These are phyloP conservation scores for Florisuga fusca DNA, from an alignment of 2,797 vertebrate genomes.

Conservation along the genomic window DNA sequence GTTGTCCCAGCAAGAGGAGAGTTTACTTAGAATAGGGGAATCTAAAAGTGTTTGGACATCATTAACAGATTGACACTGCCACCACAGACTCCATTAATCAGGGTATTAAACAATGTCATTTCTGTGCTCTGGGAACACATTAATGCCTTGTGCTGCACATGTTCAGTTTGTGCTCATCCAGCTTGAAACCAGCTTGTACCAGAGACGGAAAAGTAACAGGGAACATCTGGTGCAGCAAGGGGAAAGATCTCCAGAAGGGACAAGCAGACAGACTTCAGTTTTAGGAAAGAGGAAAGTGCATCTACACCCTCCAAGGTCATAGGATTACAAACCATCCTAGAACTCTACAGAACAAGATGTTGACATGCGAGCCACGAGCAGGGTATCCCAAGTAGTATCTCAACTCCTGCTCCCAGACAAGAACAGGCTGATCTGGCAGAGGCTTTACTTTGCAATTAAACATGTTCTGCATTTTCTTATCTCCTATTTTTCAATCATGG, in stretches of 20 bases:
- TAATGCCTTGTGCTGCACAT: neutral
- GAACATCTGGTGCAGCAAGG: neutral
- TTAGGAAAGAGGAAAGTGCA: neutral
- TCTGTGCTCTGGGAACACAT: neutral
- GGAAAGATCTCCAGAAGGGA: neutral
- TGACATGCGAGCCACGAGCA: neutral
- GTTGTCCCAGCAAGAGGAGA: neutral
- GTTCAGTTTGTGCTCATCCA: neutral
- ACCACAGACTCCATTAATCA: neutral
- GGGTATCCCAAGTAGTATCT: neutral
- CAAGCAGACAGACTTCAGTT: neutral
- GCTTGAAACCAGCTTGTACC: neutral
- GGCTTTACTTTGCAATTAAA: neutral
- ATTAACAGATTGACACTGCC: neutral
- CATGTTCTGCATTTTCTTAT: neutral
- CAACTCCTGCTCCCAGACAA: neutral
- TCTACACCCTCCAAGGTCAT: neutral
- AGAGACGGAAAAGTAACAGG: neutral
- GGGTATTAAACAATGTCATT: neutral
- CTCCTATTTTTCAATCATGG: neutral
- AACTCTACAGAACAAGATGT: neutral
- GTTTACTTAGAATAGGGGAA: neutral
- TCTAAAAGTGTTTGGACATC: neutral
- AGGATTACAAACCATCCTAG: neutral
- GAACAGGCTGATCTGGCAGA: neutral